Evolutionary conservation across 2,113 vertebrate genomes (phyloP), one percentile per base, ranked within the genome.

Genomic region (Nettapus auritus): DNA sequence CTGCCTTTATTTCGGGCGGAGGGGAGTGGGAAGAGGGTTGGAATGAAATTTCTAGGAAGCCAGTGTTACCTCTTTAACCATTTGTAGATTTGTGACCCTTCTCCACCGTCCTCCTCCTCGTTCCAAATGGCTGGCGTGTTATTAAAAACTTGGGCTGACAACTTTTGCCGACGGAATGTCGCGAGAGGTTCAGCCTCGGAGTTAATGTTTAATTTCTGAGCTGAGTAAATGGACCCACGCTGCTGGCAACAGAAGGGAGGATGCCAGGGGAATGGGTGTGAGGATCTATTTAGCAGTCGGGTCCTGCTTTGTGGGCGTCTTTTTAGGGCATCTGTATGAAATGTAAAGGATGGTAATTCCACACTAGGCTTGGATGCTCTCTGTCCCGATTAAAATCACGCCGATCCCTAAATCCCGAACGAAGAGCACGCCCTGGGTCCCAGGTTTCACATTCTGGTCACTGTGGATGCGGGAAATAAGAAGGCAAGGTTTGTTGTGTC

Each of bases 181-280:
- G 53, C 91, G 82, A 89, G 76, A 93, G 40, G 63, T 52, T 96
- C 86, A 84, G 29, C 53, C 73, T 89, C 33, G 1, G 71, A 62
- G 75, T 76, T 92, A 86, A 95, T 92, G 52, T 92, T 95, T 96
- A 82, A 87, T 91, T 93, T 89, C 87, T 87, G 70, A 86, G 79
- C 59, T 71, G 81, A 70, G 81, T 94, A 89, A 95, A 71, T 79
- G 90, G 83, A 82, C 78, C 77, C 81, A 90, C 33, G 4, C 77
- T 96, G 59, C 83, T 90, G 69, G 80, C 1, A 0, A 64, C 67
- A 94, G 94, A 95, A 96, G 82, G 88, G 73, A 89, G 59, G 77
- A 76, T 86, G 68, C 68, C 91, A 60, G 81, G 69, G 34, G 64
- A 84, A 95, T 56, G 83, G 46, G 63, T 81, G 75, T 48, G 79